A percentile compares a stretch with the other conserved stretches of the same genome.
These are phyloP conservation scores for Proteles cristata DNA, from an alignment of 2,113 vertebrate species.

Conservation along the genomic window DNA sequence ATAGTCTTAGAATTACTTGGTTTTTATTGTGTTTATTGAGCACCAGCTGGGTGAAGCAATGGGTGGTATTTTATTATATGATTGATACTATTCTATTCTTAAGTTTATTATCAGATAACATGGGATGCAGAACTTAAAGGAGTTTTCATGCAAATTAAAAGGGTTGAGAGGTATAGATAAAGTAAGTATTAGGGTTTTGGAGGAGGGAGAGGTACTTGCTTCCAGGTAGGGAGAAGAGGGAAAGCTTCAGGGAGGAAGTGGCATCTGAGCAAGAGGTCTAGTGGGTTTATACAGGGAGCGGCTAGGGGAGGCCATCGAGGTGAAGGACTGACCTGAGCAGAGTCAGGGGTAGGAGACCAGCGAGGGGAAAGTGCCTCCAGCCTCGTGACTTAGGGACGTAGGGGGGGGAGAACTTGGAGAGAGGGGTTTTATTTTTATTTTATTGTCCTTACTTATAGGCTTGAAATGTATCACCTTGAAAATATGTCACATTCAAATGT, in stretches of 20 bases:
- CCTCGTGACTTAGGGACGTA: neutral
- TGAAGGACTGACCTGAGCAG: neutral
- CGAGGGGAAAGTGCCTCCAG: neutral
- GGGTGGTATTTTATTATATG: slow-evolving; percentile 5
- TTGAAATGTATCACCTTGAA: slow-evolving; percentile 51
- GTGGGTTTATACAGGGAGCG: neutral
- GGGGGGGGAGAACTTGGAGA: neutral
- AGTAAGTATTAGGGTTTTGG: neutral
- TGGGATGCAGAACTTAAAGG: neutral
- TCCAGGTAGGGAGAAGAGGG: neutral
- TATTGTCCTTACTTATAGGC: neutral
- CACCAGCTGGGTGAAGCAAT: neutral
- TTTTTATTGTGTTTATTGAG: neutral
- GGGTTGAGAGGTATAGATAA: neutral
- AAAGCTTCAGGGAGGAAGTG: neutral
- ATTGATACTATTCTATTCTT: neutral
- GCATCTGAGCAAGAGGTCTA: neutral
- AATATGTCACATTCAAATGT: slow-evolving; percentile 1
- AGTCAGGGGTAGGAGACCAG: neutral
- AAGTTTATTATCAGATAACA: neutral
- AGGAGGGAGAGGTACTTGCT: neutral
- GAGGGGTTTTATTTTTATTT: neutral
- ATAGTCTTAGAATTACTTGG: neutral
- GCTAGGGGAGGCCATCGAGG: neutral
- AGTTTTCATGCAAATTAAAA: neutral